A percentile compares a stretch with the other conserved stretches of the same genome.
Conservation (phyloP, 2,888 invertebrate genomes). For the Cistogaster globosa region DNA sequence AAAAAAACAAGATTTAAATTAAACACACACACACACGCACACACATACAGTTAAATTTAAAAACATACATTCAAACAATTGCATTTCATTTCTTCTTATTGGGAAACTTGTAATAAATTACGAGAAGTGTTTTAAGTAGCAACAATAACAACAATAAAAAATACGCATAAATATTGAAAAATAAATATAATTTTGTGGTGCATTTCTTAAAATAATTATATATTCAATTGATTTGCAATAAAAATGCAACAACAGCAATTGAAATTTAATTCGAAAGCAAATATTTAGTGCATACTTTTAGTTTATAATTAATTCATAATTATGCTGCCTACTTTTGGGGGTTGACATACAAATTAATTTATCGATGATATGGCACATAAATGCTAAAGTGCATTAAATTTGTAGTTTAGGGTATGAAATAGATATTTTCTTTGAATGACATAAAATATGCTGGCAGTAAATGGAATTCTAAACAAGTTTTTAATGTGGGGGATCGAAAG, state of each 20-base stretch:
- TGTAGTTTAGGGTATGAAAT: background rate
- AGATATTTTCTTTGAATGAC: background rate
- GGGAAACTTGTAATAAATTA: constrained; percentile 57
- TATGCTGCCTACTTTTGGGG: background rate
- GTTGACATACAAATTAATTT: background rate
- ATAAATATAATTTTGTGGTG: constrained; percentile 37
- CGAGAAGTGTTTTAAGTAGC: constrained; percentile 35
- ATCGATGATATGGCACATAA: background rate
- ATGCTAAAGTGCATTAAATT: background rate
- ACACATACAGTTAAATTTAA: background rate
- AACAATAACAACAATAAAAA: constrained; percentile 15
- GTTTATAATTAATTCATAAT: constrained; percentile 10
- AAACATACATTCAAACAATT: constrained; percentile 39
- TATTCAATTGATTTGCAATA: constrained; percentile 45
- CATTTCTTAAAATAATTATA: constrained; percentile 28
- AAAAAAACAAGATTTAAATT: background rate
- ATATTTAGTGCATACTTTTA: constrained; percentile 43
- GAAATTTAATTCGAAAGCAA: background rate
- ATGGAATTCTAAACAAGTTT: too few species aligned
- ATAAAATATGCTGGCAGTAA: background rate
- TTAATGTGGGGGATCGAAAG: too few species aligned
- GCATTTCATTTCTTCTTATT: constrained; percentile 18
- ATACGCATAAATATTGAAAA: constrained; percentile 27
- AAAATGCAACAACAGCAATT: constrained; percentile 39
- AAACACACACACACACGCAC: background rate